phyloP scores from a whole-genome alignment of 2,797 vertebrate species.

The Chelidonichthys spinosus region DNA sequence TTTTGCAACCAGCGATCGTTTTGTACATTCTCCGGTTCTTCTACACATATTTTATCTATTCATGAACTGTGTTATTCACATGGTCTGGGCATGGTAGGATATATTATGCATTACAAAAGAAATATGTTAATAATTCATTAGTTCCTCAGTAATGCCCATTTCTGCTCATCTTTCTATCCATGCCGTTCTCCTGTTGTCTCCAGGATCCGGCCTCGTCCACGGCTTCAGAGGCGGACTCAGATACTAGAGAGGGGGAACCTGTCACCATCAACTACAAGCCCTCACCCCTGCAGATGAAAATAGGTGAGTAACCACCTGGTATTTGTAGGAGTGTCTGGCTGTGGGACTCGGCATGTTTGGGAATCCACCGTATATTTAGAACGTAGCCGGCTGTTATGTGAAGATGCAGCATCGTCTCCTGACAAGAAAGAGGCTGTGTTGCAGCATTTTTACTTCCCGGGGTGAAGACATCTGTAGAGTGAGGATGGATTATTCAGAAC shows the following conservation, averaged over 20 bases:
- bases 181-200: slow-evolving; percentile 13
- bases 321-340: neutral
- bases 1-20: neutral
- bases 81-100: slow-evolving; percentile 16
- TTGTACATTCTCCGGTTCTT: neutral
- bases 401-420: neutral
- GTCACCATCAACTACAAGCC: slow-evolving; percentile 98
- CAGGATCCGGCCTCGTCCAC: slow-evolving; percentile 94
- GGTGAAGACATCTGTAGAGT: neutral
- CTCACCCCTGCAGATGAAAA: slow-evolving; percentile 97
- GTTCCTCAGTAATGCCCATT: slow-evolving; percentile 39
- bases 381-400: neutral
- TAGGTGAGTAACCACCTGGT: slow-evolving; percentile 84
- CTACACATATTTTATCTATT: slow-evolving; percentile 19
- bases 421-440: neutral
- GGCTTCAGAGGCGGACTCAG: slow-evolving; percentile 93
- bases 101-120: slow-evolving; percentile 31
- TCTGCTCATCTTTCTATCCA: slow-evolving; percentile 43
- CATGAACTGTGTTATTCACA: slow-evolving; percentile 32
- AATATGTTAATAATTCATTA: slow-evolving; percentile 40
- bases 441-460: neutral
- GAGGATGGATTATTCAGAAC: slow-evolving; percentile 2
- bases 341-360: slow-evolving; percentile 1
- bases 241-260: slow-evolving; percentile 92
- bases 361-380: neutral